Percentiles rank a stretch among this genome's conserved stretches.
phyloP scores from a whole-genome alignment of 2,888 invertebrate genomes.

The Rhyacophila evoluta region DNA sequence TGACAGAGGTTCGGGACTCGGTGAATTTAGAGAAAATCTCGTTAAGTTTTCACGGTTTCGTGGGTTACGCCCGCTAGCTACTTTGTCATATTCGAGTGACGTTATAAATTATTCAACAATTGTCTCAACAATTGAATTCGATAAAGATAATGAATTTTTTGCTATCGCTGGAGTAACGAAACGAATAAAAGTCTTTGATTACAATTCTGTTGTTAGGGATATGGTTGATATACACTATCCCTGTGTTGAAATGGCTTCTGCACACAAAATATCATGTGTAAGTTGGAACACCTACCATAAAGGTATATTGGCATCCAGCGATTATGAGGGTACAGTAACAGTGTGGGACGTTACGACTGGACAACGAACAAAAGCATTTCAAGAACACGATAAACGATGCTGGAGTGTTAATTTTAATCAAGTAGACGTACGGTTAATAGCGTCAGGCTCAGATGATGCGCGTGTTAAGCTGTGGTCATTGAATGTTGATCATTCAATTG shows the following conservation, averaged over 20 bases:
- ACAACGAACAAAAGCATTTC: conserved; percentile 78
- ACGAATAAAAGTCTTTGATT: conserved; percentile 94
- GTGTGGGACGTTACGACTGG: conserved; percentile 92
- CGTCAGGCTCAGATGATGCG: conserved; percentile 93
- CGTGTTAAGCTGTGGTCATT: conserved; percentile 93
- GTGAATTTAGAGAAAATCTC: conserved; percentile 86
- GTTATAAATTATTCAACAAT: conserved; percentile 88
- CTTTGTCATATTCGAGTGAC: conserved; percentile 90
- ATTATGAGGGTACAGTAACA: conserved; percentile 94
- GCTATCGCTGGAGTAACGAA: conserved; percentile 97
- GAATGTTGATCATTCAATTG: conserved; percentile 87
- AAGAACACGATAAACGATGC: conserved; percentile 94
- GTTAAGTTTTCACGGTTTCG: conserved; percentile 87
- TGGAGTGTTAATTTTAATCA: conserved; percentile 97
- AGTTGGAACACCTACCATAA: conserved; percentile 95
- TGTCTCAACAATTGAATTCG: conserved; percentile 94
- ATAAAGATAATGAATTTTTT: conserved; percentile 95
- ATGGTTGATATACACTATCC: conserved; percentile 94
- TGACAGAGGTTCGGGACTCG: conserved; percentile 68
- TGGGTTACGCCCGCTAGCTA: conserved; percentile 83
- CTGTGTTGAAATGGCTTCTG: conserved; percentile 89
- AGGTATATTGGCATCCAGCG: conserved; percentile 87
- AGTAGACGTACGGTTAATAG: conserved; percentile 89
- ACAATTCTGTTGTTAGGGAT: conserved; percentile 85
- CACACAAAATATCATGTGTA: conserved; percentile 94